Base-by-base conservation (phyloP, 2,113 vertebrate genomes). In the Brachyistius frenatus region DNA sequence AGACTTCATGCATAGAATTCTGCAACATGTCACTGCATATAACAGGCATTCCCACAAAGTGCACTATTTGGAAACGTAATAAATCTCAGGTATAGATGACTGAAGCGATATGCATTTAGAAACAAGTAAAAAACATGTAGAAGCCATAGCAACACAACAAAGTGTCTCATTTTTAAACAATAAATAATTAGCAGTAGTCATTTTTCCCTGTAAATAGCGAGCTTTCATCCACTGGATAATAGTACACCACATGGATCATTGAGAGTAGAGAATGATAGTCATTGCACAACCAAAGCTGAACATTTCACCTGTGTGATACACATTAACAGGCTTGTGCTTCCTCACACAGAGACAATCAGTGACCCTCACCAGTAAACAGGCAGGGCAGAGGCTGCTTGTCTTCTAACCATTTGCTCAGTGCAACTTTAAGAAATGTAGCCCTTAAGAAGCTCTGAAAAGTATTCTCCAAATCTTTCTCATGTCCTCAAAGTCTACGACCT, bases 21-120 rank as follows among this genome's bases (percentile, higher is more conserved):
- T 84, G 85, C 75, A 83, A 88, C 78, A 78, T 79, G 76, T 86
- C 85, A 91, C 90, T 63, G 85, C 78, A 90, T 86, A 88, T 66
- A 80, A 92, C 86, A 76, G 83, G 91, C 89, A 91, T 92, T 91
- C 89, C 90, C 70, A 91, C 88, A 89, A 90, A 91, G 88, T 92
- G 90, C 92, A 93, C 84, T 76, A 76, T 83, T 82, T 76, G 67
- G 58, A 86, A 44, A 90, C 54, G 52, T 33, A 73, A 76, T 33
- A 76, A 84, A 84, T 84, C 56, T 60, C 73, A 86, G 32, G 47
- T 65, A 9, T 47, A 83, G 61, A 52, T 13, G 73, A 78, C 64
- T 30, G 57, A 80, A 85, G 82, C 80, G 7, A 62, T 69, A 80
- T 80, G 77, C 86, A 54, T 66, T 70, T 68, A 72, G 54, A 77